These are phyloP conservation scores for Sarcophaga caerulescens DNA, from an alignment of 2,888 invertebrate species.

Conservation along the genomic window DNA sequence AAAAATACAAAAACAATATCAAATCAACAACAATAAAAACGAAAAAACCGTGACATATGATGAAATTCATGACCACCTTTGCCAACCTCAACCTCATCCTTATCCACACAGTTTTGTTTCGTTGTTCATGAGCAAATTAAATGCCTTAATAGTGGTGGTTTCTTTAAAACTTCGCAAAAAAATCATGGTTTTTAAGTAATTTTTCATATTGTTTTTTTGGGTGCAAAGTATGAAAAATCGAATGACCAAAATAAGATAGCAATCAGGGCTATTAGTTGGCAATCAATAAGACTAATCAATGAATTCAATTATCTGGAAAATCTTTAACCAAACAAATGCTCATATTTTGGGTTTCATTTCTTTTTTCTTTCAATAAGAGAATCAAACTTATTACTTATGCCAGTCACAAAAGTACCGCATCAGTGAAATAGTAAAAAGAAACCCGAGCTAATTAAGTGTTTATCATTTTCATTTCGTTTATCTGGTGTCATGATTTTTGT, in stretches of 20 bases:
- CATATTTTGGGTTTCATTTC: constrained; percentile 47
- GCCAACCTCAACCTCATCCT: background rate
- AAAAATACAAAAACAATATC: constrained; percentile 54
- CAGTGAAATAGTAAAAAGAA: background rate
- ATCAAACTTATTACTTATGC: constrained; percentile 42
- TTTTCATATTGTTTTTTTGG: background rate
- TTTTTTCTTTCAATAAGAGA: too few relatives aligned
- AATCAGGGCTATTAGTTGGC: constrained; percentile 21
- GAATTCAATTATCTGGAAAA: constrained; percentile 62
- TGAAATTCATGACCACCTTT: constrained; percentile 47
- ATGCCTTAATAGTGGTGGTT: constrained; percentile 40
- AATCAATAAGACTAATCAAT: constrained; percentile 64
- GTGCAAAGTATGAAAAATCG: background rate
- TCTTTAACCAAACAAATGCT: constrained; percentile 60
- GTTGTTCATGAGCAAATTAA: background rate
- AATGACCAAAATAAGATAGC: constrained; percentile 20
- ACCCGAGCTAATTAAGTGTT: constrained; percentile 47
- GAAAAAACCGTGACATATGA: constrained; percentile 61
- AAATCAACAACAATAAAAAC: constrained; percentile 40
- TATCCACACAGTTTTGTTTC: constrained; percentile 30
- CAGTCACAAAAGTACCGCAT: constrained; percentile 62
- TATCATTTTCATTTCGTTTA: constrained; percentile 26
- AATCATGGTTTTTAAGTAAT: constrained; percentile 18
- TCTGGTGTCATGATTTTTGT: constrained; percentile 46
- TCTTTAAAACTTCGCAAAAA: constrained; percentile 23